Percentiles rank a stretch among this genome's conserved stretches.
Evolutionary conservation across 1,140 invertebrate genomes (phyloP).

Genomic region (Aphis craccivora): DNA sequence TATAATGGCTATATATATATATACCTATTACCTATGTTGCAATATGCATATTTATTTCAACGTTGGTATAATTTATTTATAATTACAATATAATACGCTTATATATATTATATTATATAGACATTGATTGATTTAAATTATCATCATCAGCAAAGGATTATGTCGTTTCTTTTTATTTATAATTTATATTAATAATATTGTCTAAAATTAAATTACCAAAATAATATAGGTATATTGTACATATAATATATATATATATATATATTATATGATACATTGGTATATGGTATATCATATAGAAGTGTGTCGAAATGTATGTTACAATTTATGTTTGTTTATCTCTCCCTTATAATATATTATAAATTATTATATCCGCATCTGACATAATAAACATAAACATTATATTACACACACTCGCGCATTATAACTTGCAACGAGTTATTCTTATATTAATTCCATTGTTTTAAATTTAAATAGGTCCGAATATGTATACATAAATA

Average conservation of each 20-base stretch:
- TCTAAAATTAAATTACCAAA: not conserved
- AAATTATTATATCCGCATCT: not conserved
- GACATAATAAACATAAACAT: not conserved
- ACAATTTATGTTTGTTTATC: constrained; percentile 23
- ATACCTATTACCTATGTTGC: too few relatives aligned
- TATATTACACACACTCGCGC: not conserved
- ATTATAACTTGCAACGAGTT: not conserved
- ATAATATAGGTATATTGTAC: not conserved
- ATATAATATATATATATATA: not conserved
- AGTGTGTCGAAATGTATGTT: not conserved
- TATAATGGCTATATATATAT: not conserved
- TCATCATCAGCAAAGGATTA: not conserved
- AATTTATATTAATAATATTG: not conserved
- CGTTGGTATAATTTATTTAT: not conserved
- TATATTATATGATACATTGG: not conserved
- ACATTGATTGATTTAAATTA: not conserved
- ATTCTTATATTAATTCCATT: not conserved
- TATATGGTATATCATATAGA: not conserved
- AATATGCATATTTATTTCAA: not conserved
- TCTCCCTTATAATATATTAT: not conserved
- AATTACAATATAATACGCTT: not conserved
- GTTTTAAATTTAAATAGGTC: not conserved
- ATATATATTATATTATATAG: not conserved
- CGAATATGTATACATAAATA: not conserved
- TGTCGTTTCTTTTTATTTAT: not conserved